Base-by-base conservation (phyloP, 2,797 vertebrate species). In the Micrastur ruficollis region DNA sequence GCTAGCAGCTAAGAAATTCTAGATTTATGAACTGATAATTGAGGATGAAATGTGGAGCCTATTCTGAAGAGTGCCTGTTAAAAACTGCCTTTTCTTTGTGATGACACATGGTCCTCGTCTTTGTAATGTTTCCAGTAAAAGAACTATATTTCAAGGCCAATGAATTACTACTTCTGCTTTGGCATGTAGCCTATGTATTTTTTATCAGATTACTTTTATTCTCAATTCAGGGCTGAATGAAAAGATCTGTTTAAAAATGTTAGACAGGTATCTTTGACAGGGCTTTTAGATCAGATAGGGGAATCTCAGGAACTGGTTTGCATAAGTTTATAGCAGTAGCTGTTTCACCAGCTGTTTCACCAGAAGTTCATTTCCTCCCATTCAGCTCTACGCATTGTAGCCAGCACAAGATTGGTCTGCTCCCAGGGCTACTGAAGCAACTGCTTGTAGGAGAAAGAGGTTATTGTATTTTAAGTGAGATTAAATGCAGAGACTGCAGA, bases 151-250 rank as follows among this genome's bases (percentile, higher is more conserved):
- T 89, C 79, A 84, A 80, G 46, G 46, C 81, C 23, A 78, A 9
- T 96, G 83, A 91, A 61, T 62, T 86, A 38, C 53, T 92, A 11
- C 68, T 81, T 53, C 81, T 92, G 44, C 40, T 92, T 87, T 93
- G 92, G 92, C 82, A n/a, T 19, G 14, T 52, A 83, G 83, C 81
- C 78, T 76, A 8, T 67, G 44, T 88, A 31, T 78, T 95, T 88
- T 86, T 94, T 80, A 90, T 95, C 86, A 81, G 71, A 84, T 86
- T 92, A 56, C 73, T 94, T 95, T 95, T 95, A 88, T 96, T 89
- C 86, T 91, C 78, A 62, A 71, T 86, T 93, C 66, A 80, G 70
- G 38, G 42, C 82, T 95, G 86, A 97, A 95, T 88, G 47, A 90
- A 93, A 89, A 90, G 83, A 88, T 90, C 62, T 81, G n/a, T 81